Evolutionary conservation across 1,140 invertebrate species (phyloP), one percentile per base, ranked within the genome.

Genomic region (Papilio glaucus): DNA sequence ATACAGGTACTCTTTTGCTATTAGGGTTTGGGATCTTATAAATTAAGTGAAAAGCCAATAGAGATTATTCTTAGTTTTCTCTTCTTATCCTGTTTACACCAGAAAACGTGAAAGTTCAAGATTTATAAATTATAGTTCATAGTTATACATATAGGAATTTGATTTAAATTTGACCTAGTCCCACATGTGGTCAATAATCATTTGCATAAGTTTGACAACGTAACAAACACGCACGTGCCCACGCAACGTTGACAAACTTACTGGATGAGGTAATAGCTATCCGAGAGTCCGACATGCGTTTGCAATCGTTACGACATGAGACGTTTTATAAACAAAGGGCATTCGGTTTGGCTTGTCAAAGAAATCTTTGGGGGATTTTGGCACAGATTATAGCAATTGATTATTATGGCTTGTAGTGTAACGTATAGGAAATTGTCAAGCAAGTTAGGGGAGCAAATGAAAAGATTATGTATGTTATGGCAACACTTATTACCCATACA

Each of bases 131-230:
- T 57, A 57, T 57, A 0, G 0, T 57, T 13, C 12, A 57, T 5
- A 42, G n/a, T 10, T 57, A 3, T 3, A 33, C 6, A 33, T 6
- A 33, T 33, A 33, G 6, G 6, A 33, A 33, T 33, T 33, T 33
- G 2, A 33, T 33, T 33, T 2, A 33, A 33, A 24, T 57, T 24
- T 24, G 24, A 57, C 21, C 49, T 57, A 57, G 24, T 57, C 18
- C 49, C 49, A 57, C 24, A 26, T 21, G 24, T 57, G 49, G 45
- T 49, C 18, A 49, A 49, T 21, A 21, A 57, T 33, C 29, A 33
- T 57, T 57, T 57, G 24, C 49, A 57, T 57, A 57, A 57, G 21
- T 57, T 57, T 57, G 49, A 57, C 49, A 24, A 15, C n/a, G 49
- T 57, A 57, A 57, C 49, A 3, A 24, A 57, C 24, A 21, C 21